phyloP scores from a whole-genome alignment of 2,113 vertebrate genomes.

The Chiloscyllium plagiosum region DNA sequence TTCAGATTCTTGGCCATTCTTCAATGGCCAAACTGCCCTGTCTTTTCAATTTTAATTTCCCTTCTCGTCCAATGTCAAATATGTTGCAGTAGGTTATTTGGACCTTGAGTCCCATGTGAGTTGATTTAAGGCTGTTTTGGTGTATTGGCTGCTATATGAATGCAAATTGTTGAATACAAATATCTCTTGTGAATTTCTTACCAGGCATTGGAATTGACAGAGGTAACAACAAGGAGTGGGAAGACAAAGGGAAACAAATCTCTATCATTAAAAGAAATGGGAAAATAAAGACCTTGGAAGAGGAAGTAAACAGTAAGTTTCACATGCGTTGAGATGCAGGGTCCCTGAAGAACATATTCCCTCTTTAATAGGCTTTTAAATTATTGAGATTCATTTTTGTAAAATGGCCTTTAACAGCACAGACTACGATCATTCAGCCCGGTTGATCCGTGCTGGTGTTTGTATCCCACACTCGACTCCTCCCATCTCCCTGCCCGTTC shows the following conservation, averaged over 20 bases:
- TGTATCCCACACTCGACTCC: neutral
- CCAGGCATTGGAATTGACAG: conserved; percentile 37
- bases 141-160: neutral
- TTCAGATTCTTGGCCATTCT: neutral
- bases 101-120: neutral
- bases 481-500: neutral
- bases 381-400: neutral
- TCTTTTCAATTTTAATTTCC: no score
- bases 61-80: no score
- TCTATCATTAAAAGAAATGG: conserved; percentile 37
- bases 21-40: neutral
- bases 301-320: conserved; percentile 38
- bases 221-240: conserved; percentile 37
- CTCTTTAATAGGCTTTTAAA: neutral
- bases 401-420: neutral
- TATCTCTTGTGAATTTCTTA: neutral
- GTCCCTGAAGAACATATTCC: neutral
- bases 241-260: conserved; percentile 33
- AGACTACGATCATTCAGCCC: neutral
- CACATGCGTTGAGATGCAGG: no score
- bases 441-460: neutral
- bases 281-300: conserved; percentile 35
- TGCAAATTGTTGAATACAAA: neutral
- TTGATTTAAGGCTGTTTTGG: neutral
- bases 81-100: neutral